Percentiles rank a stretch among this genome's conserved stretches.
Evolutionary conservation across 2,113 vertebrate species (phyloP).

Genomic region (Dasyornis broadbenti): DNA sequence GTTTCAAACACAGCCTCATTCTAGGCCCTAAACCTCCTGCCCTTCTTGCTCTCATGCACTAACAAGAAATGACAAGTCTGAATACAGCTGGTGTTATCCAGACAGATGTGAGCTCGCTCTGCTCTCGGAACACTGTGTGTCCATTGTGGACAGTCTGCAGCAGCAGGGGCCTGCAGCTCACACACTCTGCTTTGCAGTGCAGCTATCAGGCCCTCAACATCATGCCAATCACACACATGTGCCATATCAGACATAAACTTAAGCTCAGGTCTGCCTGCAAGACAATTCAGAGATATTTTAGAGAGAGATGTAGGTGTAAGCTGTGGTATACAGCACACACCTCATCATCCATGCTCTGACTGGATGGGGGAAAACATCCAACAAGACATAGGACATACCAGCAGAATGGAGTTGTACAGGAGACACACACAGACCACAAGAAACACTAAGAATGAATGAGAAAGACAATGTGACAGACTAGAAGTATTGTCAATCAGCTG

Average conservation of each 20-base stretch:
- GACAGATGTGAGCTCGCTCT: background rate
- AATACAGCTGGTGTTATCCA: background rate
- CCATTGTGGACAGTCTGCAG: background rate
- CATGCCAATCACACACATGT: fast-evolving
- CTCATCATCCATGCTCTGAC: background rate
- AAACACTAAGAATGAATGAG: background rate
- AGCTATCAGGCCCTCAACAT: background rate
- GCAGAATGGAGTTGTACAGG: background rate
- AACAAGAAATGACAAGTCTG: background rate
- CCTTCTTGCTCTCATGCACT: background rate
- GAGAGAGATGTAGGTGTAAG: background rate
- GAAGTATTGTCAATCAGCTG: background rate
- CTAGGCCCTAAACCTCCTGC: background rate
- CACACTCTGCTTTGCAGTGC: background rate
- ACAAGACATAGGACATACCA: background rate
- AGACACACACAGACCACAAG: background rate
- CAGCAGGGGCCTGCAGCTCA: background rate
- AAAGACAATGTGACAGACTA: background rate
- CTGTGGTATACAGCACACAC: background rate
- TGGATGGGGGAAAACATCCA: background rate
- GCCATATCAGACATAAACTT: background rate
- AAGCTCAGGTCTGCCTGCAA: background rate
- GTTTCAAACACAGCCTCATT: background rate
- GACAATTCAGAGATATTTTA: background rate
- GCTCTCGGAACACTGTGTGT: background rate